A percentile compares a stretch with the other conserved stretches of the same genome.
These are phyloP conservation scores for Chrysocyon brachyurus DNA, from an alignment of 2,797 vertebrate species.

Conservation along the genomic window DNA sequence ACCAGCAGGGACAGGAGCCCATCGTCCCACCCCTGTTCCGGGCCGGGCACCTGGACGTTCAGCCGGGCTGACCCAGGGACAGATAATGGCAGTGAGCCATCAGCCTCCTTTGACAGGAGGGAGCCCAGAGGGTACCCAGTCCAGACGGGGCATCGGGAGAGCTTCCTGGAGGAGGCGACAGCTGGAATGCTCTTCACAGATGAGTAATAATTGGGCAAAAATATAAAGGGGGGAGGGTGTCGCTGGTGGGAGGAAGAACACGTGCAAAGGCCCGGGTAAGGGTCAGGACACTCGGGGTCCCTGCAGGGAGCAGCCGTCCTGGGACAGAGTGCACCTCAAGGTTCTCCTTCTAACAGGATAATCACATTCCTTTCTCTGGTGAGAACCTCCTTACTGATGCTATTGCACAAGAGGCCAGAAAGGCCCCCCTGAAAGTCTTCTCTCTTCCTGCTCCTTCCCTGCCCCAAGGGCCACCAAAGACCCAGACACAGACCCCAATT, in stretches of 20 bases:
- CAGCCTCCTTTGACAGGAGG: neutral
- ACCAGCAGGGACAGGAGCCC: neutral
- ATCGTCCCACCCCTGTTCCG: neutral
- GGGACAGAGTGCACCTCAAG: neutral
- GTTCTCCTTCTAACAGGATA: too few species aligned
- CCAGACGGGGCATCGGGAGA: neutral
- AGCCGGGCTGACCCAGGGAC: too few species aligned
- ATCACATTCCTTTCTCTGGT: neutral
- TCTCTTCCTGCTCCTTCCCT: neutral
- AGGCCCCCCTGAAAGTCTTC: too few species aligned
- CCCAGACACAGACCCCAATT: neutral
- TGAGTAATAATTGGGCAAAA: neutral
- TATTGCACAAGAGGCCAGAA: neutral
- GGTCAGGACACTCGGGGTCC: neutral
- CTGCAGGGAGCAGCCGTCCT: neutral
- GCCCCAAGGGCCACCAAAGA: neutral
- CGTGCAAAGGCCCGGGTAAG: neutral
- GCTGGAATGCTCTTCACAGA: neutral
- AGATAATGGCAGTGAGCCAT: neutral
- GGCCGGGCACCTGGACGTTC: neutral
- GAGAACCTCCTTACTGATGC: neutral
- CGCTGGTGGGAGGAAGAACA: too few species aligned
- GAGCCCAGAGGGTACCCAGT: neutral
- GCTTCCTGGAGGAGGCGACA: neutral
- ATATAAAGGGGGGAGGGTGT: rapidly evolving